Base-by-base conservation (phyloP, 2,888 invertebrate species). In the Bedellia somnulentella region DNA sequence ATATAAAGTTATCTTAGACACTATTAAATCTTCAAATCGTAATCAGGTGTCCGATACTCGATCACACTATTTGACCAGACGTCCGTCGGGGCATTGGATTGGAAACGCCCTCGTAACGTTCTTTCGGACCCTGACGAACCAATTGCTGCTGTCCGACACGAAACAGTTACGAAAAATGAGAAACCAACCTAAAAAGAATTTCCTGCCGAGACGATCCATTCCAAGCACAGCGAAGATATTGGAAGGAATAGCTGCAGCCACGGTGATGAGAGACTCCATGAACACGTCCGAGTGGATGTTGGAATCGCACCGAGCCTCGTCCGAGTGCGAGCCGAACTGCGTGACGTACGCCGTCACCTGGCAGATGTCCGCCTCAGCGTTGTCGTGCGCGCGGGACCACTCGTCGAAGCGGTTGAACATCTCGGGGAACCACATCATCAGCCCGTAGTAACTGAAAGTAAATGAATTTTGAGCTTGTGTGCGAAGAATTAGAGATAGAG, bases 361-460 rank as follows among this genome's bases (percentile, higher is more conserved):
- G 51, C 90, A 90, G 32, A 89, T 87, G 41, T 82, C 81, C 0
- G 86, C 85, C 29, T 80, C 77, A 27, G 78, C 71, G 43, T 80
- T 82, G 29, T 86, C 84, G 61, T 87, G 82, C 17, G 78, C 70
- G 30, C 80, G 78, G 29, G 83, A 80, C 68, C 81, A 92, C 55
- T 89, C 88, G 64, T 91, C 89, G 58, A 90, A 91, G 27, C 93
- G 86, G 57, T 89, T 90, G 70, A 94, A 95, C 52, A 95, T 80
- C 66, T 94, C 93, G 1, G 94, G 94, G 70, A 94, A 93, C 95
- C 95, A 95, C 90, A 95, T 92, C 90, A 93, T 93, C 31, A 95
- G 77, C 24, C 94, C 94, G 58, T 95, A 95, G 62, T 93, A 95
- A 33, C 89, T 87, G 61, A 16, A 4, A n/a, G n/a, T n/a, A n/a